Evolutionary conservation across 2,113 vertebrate species (phyloP).

Genomic region (Indicator indicator): DNA sequence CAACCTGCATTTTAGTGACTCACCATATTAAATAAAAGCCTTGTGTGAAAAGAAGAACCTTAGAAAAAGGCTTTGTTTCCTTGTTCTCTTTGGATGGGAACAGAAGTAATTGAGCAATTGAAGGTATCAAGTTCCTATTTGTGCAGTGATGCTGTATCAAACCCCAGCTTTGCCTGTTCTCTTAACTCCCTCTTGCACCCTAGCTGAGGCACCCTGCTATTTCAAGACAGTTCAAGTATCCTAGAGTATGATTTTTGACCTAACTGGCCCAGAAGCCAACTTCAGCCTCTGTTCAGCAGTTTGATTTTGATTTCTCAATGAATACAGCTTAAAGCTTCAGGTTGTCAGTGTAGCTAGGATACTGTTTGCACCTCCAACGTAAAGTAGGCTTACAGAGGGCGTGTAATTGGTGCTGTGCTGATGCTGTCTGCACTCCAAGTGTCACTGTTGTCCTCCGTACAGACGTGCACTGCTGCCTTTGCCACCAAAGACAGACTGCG

Average conservation of each 20-base stretch:
- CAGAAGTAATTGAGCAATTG: conserved; percentile 18
- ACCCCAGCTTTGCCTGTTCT: neutral
- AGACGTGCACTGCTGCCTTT: conserved; percentile 98
- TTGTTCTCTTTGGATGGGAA: conserved; percentile 28
- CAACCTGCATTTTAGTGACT: conserved; percentile 63
- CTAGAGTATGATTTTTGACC: neutral
- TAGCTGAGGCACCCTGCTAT: neutral
- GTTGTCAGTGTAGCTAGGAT: neutral
- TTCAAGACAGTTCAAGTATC: neutral
- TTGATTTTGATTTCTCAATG: neutral
- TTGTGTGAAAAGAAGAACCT: conserved; percentile 52
- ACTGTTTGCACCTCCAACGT: neutral
- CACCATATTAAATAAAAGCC: conserved; percentile 57
- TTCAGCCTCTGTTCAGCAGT: neutral
- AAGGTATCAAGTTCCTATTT: neutral
- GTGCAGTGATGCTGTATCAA: neutral
- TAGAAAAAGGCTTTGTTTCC: conserved; percentile 39
- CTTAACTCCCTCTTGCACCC: neutral
- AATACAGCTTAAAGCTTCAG: neutral
- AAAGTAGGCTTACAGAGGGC: conserved; percentile 30
- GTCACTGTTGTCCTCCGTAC: conserved; percentile 71
- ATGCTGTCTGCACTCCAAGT: conserved; percentile 71
- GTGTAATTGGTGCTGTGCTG: neutral
- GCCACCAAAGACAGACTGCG: conserved; percentile 99
- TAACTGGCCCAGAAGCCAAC: neutral